A percentile compares a stretch with the other conserved stretches of the same genome.
Evolutionary conservation across 2,797 vertebrate genomes (phyloP).

Genomic region (Platalea minor): DNA sequence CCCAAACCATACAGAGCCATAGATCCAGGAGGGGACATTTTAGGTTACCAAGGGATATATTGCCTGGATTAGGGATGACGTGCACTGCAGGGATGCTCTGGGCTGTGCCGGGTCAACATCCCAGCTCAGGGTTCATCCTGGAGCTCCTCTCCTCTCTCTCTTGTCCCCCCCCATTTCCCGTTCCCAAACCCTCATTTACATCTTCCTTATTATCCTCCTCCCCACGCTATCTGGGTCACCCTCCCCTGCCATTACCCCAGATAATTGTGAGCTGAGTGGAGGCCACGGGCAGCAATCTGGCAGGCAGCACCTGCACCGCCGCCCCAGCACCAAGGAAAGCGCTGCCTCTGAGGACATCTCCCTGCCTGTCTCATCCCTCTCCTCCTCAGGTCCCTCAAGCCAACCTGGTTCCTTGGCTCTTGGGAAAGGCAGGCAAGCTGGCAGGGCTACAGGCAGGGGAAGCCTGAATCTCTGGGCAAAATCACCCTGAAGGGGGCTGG

Average conservation of each 20-base stretch:
- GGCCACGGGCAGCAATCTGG: conserved; percentile 30
- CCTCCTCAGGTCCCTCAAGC: background rate
- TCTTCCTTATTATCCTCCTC: conserved; percentile 31
- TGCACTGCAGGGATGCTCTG: accelerated
- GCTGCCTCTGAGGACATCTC: background rate
- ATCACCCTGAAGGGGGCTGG: accelerated
- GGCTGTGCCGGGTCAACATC: background rate
- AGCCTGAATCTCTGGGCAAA: accelerated
- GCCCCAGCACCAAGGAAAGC: accelerated
- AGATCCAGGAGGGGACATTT: background rate
- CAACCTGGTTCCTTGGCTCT: accelerated
- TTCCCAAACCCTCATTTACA: background rate
- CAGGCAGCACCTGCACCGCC: conserved; percentile 1
- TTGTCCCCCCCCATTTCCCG: background rate
- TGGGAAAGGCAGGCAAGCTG: background rate
- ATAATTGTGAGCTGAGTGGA: background rate
- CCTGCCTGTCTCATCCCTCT: background rate
- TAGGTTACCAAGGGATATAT: background rate
- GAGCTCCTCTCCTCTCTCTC: background rate
- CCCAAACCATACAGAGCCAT: no score
- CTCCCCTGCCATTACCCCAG: conserved; percentile 52
- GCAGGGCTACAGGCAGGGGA: background rate
- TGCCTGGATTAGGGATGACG: background rate
- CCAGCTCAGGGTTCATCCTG: background rate
- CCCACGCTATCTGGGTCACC: conserved; percentile 27